These are phyloP conservation scores for Amphipyra berbera DNA, from an alignment of 2,888 invertebrate genomes.

Conservation along the genomic window DNA sequence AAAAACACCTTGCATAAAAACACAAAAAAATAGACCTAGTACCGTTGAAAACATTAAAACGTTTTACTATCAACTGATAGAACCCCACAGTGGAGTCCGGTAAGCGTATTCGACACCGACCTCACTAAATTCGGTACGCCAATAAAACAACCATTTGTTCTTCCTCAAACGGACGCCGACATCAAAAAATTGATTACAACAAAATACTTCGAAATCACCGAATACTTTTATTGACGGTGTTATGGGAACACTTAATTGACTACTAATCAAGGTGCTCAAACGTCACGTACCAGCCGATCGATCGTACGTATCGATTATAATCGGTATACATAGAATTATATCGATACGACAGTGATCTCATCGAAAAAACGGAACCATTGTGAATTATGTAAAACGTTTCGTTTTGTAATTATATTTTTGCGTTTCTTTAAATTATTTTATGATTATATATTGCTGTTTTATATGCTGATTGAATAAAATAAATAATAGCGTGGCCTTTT, in stretches of 20 bases:
- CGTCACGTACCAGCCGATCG: constrained; percentile 66
- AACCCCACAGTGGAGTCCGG: constrained; percentile 67
- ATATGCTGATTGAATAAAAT: constrained; percentile 59
- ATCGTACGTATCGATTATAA: constrained; percentile 63
- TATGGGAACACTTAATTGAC: constrained; percentile 87
- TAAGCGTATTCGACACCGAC: constrained; percentile 76
- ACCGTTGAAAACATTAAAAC: constrained; percentile 17
- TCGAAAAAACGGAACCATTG: constrained; percentile 55
- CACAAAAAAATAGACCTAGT: constrained; percentile 7
- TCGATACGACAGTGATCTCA: constrained; percentile 70
- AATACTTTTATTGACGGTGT: constrained; percentile 87
- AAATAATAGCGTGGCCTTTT: constrained; percentile 56
- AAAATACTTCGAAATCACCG: constrained; percentile 88
- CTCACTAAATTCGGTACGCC: constrained; percentile 88
- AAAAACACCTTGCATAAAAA: not conserved
- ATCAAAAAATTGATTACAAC: constrained; percentile 88
- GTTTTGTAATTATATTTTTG: constrained; percentile 55
- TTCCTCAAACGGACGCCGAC: constrained; percentile 86
- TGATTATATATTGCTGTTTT: constrained; percentile 56
- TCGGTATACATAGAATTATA: constrained; percentile 65
- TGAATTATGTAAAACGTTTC: constrained; percentile 63
- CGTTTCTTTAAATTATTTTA: constrained; percentile 56
- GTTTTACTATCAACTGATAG: constrained; percentile 39
- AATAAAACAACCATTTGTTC: constrained; percentile 85
- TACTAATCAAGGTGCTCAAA: constrained; percentile 78